Base-by-base conservation (phyloP, 2,888 invertebrate species). In the Proisotoma minuta region DNA sequence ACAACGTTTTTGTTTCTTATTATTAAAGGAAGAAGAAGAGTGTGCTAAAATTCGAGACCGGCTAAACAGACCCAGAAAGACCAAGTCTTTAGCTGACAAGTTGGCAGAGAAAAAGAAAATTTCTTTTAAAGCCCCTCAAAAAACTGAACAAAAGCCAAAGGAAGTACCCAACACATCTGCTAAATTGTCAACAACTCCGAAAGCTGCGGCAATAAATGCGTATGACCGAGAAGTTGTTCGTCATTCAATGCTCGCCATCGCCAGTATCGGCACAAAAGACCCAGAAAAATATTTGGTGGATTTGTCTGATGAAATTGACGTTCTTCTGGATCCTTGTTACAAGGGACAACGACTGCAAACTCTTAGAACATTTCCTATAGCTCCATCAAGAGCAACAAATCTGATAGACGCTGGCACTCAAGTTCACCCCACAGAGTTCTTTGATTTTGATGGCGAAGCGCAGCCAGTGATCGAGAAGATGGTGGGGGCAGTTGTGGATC, bases 341-440 rank as follows among this genome's bases (percentile, higher is more conserved):
- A 61, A 59, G 34, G 65, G 65, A 27, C 54, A 59, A 50, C 22
- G 59, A 27, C 52, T 65, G 5, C 59, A 59, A 34, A 50, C 61
- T 12, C 56, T 62, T 1, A 61, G 48, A 52, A 51, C 54, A 15
- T 54, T 65, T 18, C 65, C 65, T 12, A 62, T 56, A 40, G 61
- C 51, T 40, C 65, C 65, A n/a, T 58, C 65, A 3, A 40, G 65
- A 27, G 60, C 60, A 28, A 48, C 26, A 18, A 70, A 72, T 40
- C 43, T 69, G 2, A 67, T 65, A 12, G 60, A 67, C 27, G 56
- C 65, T 23, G 63, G 43, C 12, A 60, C 65, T 24, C 65, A 72
- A 47, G 65, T 72, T 40, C 57, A 49, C 28, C 68, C 68, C 1
- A 63, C 63, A 20, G 72, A 72, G 12, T 60, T 72, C 18, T 70